A percentile compares a stretch with the other conserved stretches of the same genome.
Evolutionary conservation across 2,797 vertebrate genomes (phyloP).

Genomic region (Hephaestus fuliginosus): DNA sequence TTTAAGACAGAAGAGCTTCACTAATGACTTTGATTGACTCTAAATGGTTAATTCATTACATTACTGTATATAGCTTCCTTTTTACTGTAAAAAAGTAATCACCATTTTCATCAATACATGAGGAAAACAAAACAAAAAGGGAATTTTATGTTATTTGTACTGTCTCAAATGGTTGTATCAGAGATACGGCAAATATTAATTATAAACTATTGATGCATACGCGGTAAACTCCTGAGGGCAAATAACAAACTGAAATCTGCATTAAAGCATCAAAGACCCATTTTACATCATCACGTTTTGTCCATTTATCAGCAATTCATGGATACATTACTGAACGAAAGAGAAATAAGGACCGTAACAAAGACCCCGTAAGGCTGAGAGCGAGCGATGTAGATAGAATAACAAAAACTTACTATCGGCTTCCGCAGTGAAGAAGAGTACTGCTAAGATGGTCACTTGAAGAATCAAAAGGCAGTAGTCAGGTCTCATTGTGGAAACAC

Average conservation of each 20-base stretch:
- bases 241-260: not conserved
- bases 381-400: not conserved
- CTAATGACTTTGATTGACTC: not conserved
- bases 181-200: too few relatives aligned
- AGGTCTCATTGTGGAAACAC: constrained; percentile 32
- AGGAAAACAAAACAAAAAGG: not conserved
- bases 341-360: not conserved
- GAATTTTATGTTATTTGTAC: not conserved
- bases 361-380: not conserved
- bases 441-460: constrained; percentile 3
- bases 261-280: not conserved
- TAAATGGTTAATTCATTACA: too few relatives aligned
- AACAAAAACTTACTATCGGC: constrained; percentile 44
- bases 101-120: too few relatives aligned
- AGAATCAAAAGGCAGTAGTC: not conserved
- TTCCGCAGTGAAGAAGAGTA: not conserved
- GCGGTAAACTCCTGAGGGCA: too few relatives aligned
- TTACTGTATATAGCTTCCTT: not conserved
- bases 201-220: too few relatives aligned
- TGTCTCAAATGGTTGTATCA: not conserved
- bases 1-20: not conserved
- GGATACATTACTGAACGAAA: fast-evolving
- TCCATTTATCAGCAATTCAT: not conserved
- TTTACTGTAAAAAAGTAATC: not conserved
- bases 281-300: not conserved